phyloP scores from a whole-genome alignment of 2,888 invertebrate genomes.

The Lathronympha strigana region DNA sequence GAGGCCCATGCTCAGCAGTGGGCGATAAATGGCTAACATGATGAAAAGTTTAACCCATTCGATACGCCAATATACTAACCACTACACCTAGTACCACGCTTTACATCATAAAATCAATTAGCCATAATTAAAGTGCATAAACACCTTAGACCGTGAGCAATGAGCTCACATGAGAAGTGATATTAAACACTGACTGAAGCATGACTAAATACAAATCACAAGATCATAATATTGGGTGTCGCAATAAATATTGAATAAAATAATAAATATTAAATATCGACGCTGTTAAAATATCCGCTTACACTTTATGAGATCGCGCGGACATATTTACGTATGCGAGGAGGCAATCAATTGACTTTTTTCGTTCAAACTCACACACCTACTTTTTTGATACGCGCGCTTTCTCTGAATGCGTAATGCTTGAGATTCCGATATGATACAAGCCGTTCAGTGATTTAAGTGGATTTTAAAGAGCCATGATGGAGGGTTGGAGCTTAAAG shows the following conservation, averaged over 20 bases:
- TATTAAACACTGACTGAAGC: constrained; percentile 52
- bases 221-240: constrained; percentile 81
- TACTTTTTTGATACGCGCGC: constrained; percentile 59
- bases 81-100: not conserved
- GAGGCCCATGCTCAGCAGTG: no score
- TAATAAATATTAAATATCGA: constrained; percentile 84
- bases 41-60: no score
- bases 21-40: no score
- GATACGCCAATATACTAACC: not conserved
- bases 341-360: constrained; percentile 76
- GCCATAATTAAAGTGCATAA: constrained; percentile 35
- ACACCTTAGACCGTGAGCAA: constrained; percentile 53
- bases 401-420: constrained; percentile 61
- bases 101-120: constrained; percentile 29
- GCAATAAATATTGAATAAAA: constrained; percentile 82
- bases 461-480: constrained; percentile 13
- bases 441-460: constrained; percentile 23
- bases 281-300: constrained; percentile 82
- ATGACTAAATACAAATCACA: constrained; percentile 76
- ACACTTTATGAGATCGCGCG: constrained; percentile 81
- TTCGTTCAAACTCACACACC: constrained; percentile 63
- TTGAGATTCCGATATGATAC: constrained; percentile 51
- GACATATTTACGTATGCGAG: constrained; percentile 80
- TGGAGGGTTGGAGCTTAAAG: not conserved
- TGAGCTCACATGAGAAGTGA: constrained; percentile 45